Evolutionary conservation across 2,888 invertebrate species (phyloP).

Genomic region (Microplitis manilae): DNA sequence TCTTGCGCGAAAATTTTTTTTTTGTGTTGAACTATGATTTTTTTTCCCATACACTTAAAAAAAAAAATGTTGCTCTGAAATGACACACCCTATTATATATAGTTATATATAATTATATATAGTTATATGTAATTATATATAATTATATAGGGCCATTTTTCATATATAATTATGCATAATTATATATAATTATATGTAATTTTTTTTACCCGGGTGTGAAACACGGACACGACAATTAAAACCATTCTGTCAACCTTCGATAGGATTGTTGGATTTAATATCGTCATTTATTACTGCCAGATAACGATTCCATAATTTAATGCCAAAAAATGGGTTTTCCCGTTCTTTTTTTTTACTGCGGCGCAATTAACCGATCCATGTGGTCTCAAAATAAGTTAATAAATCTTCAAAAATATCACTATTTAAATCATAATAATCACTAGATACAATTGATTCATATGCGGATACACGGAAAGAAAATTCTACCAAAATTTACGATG

Average conservation of each 20-base stretch:
- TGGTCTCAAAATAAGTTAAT: slow-evolving; percentile 6
- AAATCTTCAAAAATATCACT: neutral
- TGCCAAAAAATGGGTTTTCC: neutral
- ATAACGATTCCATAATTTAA: neutral
- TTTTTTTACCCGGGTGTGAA: neutral
- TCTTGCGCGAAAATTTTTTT: too few relatives aligned
- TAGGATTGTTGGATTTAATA: neutral
- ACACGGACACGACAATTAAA: neutral
- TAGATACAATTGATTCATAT: neutral
- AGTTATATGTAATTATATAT: too few relatives aligned
- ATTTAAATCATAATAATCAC: neutral
- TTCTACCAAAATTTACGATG: too few relatives aligned
- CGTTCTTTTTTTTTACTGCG: neutral
- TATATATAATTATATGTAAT: too few relatives aligned
- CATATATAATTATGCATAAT: too few relatives aligned
- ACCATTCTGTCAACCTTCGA: neutral
- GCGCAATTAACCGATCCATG: neutral
- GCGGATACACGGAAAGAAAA: too few relatives aligned
- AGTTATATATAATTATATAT: too few relatives aligned
- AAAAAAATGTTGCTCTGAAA: too few relatives aligned
- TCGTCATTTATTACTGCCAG: neutral
- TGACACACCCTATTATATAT: too few relatives aligned
- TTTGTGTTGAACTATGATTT: too few relatives aligned
- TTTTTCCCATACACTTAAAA: too few relatives aligned
- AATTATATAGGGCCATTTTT: too few relatives aligned